Evolutionary conservation across 2,888 invertebrate genomes (phyloP), one percentile per base, ranked within the genome.

Genomic region (Lordiphosa andalusiaca): DNA sequence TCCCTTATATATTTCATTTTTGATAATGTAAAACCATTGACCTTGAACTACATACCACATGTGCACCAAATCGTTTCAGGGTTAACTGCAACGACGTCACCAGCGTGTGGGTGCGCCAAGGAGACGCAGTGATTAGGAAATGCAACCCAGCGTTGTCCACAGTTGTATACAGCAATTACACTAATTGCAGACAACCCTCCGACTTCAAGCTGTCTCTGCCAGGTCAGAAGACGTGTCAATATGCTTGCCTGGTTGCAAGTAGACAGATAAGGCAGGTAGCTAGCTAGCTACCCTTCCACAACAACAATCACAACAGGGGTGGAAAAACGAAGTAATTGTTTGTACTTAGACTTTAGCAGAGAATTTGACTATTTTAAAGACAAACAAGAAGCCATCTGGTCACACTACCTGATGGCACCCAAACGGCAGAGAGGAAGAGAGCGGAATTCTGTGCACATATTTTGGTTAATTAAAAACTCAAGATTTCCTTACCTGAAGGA

Each of bases 41-140:
- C 76, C 84, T 76, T 76, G 76, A 83, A 83, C 76, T 66, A 83
- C 57, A 78, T 80, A 73, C 7, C 25, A 25, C 25, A 25, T 25
- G 25, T 25, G 25, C 25, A 25, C 7, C 25, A 7, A 1, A 6
- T 6, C 19, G 46, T 61, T 51, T 49, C 59, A 69, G 57, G 76
- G 52, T 61, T 38, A 60, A 60, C 51, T 70, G 60, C 71, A 65
- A 38, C 68, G 54, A 78, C 75, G 74, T 78, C 71, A 82, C 60
- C 60, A 30, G 44, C 51, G 44, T 51, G 64, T 65, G 67, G 40
- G 47, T 30, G 66, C 5, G 7, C 9, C 37, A 12, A 13, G 2
- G 10, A n/a, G 7, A 10, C 30, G 30, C 30, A 9, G 9, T 30
- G 33, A 19, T 40, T n/a, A 16, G 21, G 21, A 21, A 21, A 40